Percentiles rank a stretch among this genome's conserved stretches.
Conservation (phyloP, 2,888 invertebrate species). For the Gnatocerus cornutus region DNA sequence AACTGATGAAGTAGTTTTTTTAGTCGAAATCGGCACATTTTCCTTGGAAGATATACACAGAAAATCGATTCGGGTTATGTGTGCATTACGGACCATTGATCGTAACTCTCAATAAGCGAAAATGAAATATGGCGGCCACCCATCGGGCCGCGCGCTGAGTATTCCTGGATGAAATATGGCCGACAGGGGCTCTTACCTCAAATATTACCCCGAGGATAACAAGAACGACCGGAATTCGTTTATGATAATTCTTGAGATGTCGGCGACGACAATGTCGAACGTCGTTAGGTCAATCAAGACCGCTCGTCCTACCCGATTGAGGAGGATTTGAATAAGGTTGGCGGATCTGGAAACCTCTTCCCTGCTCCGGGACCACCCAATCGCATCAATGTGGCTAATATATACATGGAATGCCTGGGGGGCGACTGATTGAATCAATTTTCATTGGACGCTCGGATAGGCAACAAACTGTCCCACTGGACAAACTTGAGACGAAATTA, state of each 20-base stretch:
- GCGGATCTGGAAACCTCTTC: not conserved
- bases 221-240: constrained; percentile 38
- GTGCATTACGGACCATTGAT: constrained; percentile 50
- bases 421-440: too few relatives aligned
- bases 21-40: not conserved
- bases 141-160: constrained; percentile 41
- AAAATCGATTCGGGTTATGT: constrained; percentile 42
- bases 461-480: too few relatives aligned
- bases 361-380: not conserved
- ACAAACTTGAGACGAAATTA: too few relatives aligned
- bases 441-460: too few relatives aligned
- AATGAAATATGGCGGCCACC: constrained; percentile 51
- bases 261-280: constrained; percentile 23
- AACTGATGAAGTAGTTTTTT: not conserved
- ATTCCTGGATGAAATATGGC: constrained; percentile 47
- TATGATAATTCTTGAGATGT: constrained; percentile 40
- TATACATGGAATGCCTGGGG: constrained; percentile 1
- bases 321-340: constrained; percentile 15
- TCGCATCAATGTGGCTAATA: constrained; percentile 8
- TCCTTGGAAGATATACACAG: constrained; percentile 19
- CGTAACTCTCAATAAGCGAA: constrained; percentile 52
- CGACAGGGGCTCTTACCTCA: constrained; percentile 40
- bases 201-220: constrained; percentile 43
- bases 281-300: constrained; percentile 33
- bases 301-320: constrained; percentile 17